Evolutionary conservation across 2,797 vertebrate genomes (phyloP), one percentile per base, ranked within the genome.

Genomic region (Serranus cabrilla): DNA sequence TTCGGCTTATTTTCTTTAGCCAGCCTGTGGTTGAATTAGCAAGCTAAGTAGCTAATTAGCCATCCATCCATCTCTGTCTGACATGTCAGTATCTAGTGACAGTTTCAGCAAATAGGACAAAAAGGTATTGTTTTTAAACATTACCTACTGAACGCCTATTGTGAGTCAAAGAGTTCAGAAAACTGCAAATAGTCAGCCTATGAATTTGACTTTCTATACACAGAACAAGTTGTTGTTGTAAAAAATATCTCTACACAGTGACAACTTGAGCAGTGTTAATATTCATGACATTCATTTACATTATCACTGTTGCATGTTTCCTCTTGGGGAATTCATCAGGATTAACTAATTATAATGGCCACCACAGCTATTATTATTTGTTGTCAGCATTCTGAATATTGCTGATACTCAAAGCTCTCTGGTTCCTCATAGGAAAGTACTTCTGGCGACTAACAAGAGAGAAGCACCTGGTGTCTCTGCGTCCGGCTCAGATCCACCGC

Each of bases 361-460:
- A 6, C 16, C 0, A 14, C 1, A 23, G 42, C 11, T 7, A 34
- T 34, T 34, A 34, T 34, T 34, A 34, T 8, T 34, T 34, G 37
- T 18, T 10, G 11, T 14, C 40, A 39, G 34, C 52, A 17, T 43
- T 7, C 12, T 18, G 18, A 64, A 52, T 23, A 17, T 1, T 20
- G n/a, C 14, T 13, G 27, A 55, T 39, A 9, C 7, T 47, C 34
- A 2, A 39, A 34, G 43, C 14, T 25, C 11, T 52, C 18, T 42
- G 40, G 13, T 21, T 60, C 13, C 17, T 73, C 37, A 0, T 1
- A 99, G 98, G 98, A 63, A 97, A 95, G 78, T 98, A 97, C 84
- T 99, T 99, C 91, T 99, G 97, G 98, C 91, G 98, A 52, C 94
- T 99, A 82, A 99, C 97, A 2, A 93, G 97, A 71, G 97, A 98